A percentile compares a stretch with the other conserved stretches of the same genome.
phyloP scores from a whole-genome alignment of 2,113 vertebrate species.

The Circaetus gallicus region DNA sequence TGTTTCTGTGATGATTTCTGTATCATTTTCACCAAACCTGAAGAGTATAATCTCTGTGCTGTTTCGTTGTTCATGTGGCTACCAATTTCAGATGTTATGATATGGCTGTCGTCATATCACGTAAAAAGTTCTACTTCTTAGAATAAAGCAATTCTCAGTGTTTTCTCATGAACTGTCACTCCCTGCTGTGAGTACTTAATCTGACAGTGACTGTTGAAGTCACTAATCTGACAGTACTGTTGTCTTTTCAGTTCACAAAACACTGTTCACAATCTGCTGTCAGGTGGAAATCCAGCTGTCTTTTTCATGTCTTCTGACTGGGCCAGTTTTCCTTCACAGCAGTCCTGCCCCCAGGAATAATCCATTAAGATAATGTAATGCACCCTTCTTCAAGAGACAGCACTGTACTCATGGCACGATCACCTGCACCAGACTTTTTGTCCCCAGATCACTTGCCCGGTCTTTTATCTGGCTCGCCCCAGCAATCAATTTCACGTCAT shows the following conservation, averaged over 20 bases:
- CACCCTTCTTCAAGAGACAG: background rate
- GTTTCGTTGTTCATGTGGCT: background rate
- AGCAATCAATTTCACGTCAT: background rate
- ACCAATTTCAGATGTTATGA: background rate
- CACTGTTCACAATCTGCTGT: background rate
- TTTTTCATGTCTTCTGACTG: background rate
- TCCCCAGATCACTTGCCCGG: background rate
- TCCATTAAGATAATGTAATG: background rate
- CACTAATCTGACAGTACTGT: too few relatives aligned
- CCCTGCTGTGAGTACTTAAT: background rate
- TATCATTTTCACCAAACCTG: background rate
- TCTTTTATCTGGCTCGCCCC: background rate
- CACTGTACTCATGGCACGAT: background rate
- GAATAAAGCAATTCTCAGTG: background rate
- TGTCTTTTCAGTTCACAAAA: background rate
- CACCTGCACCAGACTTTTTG: background rate
- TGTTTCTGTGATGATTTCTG: background rate
- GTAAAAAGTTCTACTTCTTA: background rate
- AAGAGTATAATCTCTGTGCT: background rate
- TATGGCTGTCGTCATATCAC: background rate
- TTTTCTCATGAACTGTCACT: background rate
- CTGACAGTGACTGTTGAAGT: background rate
- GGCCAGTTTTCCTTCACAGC: background rate
- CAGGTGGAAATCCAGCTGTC: background rate
- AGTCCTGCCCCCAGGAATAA: background rate